A percentile compares a stretch with the other conserved stretches of the same genome.
Evolutionary conservation across 2,113 vertebrate species (phyloP).

Genomic region (Phalacrocorax brasilianus): DNA sequence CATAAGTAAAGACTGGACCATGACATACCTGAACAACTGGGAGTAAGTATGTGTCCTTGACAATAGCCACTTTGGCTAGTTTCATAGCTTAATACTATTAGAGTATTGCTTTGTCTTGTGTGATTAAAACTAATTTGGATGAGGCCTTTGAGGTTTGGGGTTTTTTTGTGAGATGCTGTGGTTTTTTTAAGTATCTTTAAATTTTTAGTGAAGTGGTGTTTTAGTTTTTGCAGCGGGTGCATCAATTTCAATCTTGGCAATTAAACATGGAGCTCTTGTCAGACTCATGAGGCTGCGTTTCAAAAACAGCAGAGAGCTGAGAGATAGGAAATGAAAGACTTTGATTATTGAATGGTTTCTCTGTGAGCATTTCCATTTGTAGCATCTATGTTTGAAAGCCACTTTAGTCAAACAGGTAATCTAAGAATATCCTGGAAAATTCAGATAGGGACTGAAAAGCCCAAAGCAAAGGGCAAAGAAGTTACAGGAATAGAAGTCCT

Average conservation of each 20-base stretch:
- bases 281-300: background rate
- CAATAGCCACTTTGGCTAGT: background rate
- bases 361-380: background rate
- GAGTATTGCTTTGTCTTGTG: background rate
- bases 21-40: background rate
- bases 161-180: background rate
- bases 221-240: constrained; percentile 6
- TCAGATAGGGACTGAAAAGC: background rate
- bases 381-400: constrained; percentile 13
- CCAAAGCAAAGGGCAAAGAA: background rate
- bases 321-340: constrained; percentile 21
- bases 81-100: background rate
- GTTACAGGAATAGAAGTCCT: constrained; percentile 32
- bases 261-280: background rate
- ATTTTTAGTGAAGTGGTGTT: background rate
- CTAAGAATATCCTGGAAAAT: constrained; percentile 16
- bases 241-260: background rate
- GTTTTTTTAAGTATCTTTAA: background rate
- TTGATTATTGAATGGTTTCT: constrained; percentile 14
- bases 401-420: constrained; percentile 44
- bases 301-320: background rate
- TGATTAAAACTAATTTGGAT: background rate
- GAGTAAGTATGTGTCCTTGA: background rate
- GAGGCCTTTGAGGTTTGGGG: background rate
- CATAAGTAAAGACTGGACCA: background rate